Conservation (phyloP, 2,797 vertebrate species). For the Girardinus metallicus region DNA sequence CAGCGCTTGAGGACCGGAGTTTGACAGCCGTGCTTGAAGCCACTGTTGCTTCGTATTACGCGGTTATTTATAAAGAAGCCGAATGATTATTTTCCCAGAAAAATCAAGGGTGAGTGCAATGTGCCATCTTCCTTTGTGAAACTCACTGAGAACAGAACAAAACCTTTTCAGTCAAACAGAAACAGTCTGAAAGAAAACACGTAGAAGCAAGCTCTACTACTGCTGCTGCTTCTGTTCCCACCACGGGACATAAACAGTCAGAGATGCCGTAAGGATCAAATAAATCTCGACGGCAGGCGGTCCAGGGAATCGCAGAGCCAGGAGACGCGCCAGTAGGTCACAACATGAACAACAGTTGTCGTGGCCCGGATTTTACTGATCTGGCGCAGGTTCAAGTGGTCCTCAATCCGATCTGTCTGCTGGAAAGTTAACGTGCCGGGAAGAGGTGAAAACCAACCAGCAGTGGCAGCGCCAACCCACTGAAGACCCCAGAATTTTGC, state of each 20-base stretch:
- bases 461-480: slow-evolving; percentile 54
- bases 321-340: slow-evolving; percentile 66
- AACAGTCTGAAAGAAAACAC: not conserved
- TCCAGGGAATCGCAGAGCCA: slow-evolving; percentile 66
- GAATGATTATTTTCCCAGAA: not conserved
- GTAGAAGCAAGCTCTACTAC: not conserved
- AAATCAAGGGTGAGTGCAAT: not conserved
- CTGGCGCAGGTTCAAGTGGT: slow-evolving; percentile 62
- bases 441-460: slow-evolving; percentile 44
- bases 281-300: slow-evolving; percentile 67
- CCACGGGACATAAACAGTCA: slow-evolving; percentile 63
- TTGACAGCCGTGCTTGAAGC: not conserved
- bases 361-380: slow-evolving; percentile 71
- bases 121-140: not conserved
- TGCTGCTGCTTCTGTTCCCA: slow-evolving; percentile 41
- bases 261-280: slow-evolving; percentile 70
- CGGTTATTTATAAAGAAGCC: not conserved
- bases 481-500: slow-evolving; percentile 31
- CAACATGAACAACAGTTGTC: slow-evolving; percentile 68
- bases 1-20: not conserved
- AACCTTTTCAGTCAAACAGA: not conserved
- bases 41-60: not conserved
- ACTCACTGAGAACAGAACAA: not conserved
- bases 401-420: slow-evolving; percentile 60
- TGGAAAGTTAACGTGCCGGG: slow-evolving; percentile 52